Conservation (phyloP, 2,888 invertebrate species). For the Podabrus alpinus region DNA sequence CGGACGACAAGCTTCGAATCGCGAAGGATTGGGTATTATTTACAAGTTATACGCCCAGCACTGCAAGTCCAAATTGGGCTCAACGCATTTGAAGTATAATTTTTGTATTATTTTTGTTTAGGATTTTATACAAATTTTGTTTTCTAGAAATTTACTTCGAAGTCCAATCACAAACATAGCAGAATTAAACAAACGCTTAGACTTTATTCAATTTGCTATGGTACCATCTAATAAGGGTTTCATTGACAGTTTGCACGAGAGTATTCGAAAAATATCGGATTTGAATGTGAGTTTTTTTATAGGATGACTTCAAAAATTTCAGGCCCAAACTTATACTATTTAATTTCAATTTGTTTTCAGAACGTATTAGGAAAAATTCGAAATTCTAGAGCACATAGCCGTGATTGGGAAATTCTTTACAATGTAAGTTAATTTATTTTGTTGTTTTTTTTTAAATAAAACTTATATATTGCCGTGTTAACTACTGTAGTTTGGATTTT, state of each 20-base stretch:
- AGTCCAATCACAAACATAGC: constrained; percentile 70
- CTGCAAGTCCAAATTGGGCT: constrained; percentile 73
- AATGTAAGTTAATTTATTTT: constrained; percentile 62
- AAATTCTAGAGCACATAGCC: constrained; percentile 64
- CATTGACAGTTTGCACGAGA: constrained; percentile 65
- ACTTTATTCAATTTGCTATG: constrained; percentile 72
- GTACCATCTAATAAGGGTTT: constrained; percentile 65
- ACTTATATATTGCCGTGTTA: too few relatives aligned
- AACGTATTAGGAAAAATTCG: constrained; percentile 67
- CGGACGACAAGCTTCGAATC: constrained; percentile 61
- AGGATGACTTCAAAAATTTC: too few relatives aligned
- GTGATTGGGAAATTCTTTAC: constrained; percentile 73
- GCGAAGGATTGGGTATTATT: constrained; percentile 76
- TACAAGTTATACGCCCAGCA: constrained; percentile 66
- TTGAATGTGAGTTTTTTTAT: constrained; percentile 65
- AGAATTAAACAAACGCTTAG: constrained; percentile 66
- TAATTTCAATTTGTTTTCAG: constrained; percentile 49
- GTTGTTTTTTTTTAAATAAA: neutral
- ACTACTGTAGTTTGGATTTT: too few relatives aligned
- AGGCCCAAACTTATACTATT: too few relatives aligned
- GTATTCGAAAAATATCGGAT: constrained; percentile 65
- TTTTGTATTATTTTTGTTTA: neutral
- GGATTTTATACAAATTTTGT: neutral
- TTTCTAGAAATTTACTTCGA: constrained; percentile 67
- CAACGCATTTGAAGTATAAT: constrained; percentile 63